Conservation (phyloP, 1,140 invertebrate genomes). For the Drosophila arizonae region DNA sequence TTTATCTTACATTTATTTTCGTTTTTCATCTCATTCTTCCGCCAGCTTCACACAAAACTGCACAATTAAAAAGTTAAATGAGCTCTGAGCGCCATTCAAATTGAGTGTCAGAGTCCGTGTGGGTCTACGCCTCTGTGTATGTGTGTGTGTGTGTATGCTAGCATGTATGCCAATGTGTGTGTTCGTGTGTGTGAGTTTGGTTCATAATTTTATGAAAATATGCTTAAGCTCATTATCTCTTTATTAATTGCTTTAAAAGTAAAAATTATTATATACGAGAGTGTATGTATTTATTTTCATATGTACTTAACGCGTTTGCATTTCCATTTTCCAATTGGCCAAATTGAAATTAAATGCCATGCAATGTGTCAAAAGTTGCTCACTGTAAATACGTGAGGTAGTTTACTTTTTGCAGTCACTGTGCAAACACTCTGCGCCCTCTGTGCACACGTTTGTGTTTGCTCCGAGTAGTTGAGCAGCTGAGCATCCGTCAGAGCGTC, state of each 20-base stretch:
- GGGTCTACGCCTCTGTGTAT: background rate
- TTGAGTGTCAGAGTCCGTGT: conserved; percentile 30
- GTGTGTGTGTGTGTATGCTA: conserved; percentile 1
- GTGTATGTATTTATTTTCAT: too few species aligned
- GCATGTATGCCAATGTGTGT: background rate
- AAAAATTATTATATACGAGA: conserved; percentile 2
- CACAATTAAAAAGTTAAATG: conserved; percentile 80
- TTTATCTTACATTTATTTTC: conserved; percentile 63
- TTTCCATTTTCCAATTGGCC: conserved; percentile 40
- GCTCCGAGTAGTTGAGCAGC: conserved; percentile 16
- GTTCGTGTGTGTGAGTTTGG: conserved; percentile 6
- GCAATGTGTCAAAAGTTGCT: conserved; percentile 43
- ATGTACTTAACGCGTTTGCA: conserved; percentile 5
- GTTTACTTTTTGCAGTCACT: conserved; percentile 47
- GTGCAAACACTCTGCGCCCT: conserved; percentile 1
- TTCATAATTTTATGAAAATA: conserved; percentile 50
- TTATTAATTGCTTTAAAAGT: conserved; percentile 60
- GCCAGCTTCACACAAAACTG: conserved; percentile 60
- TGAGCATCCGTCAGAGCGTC: conserved; percentile 28
- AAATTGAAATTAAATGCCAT: conserved; percentile 57
- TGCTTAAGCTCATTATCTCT: conserved; percentile 53
- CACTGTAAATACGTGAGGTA: conserved; percentile 10
- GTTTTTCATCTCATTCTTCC: conserved; percentile 35
- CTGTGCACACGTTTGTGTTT: conserved; percentile 59
- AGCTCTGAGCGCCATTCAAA: conserved; percentile 55